A percentile compares a stretch with the other conserved stretches of the same genome.
Evolutionary conservation across 2,797 vertebrate species (phyloP).

Genomic region (Mormyrus proboscirostris): DNA sequence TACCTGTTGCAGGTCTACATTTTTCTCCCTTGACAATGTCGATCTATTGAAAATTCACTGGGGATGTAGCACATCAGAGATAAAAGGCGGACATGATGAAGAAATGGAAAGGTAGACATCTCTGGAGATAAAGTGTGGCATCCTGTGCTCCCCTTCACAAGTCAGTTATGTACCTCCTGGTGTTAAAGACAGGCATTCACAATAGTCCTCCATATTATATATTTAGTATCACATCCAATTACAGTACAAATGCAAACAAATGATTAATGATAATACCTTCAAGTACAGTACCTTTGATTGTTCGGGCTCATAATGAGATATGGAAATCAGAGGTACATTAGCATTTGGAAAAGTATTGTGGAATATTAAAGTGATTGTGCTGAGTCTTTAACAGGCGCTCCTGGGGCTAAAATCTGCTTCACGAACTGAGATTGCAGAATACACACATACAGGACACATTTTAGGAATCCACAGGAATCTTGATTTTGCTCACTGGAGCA

Average conservation of each 20-base stretch:
- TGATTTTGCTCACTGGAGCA: background rate
- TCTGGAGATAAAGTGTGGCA: background rate
- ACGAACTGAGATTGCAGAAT: background rate
- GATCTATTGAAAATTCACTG: background rate
- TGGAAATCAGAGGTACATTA: background rate
- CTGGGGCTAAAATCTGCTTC: background rate
- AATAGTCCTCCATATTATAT: background rate
- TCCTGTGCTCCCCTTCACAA: background rate
- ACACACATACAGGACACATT: background rate
- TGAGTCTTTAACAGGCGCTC: background rate
- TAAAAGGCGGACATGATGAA: background rate
- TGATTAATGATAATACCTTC: background rate
- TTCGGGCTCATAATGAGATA: background rate
- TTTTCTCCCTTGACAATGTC: background rate
- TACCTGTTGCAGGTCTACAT: background rate
- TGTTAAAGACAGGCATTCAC: background rate
- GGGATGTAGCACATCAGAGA: background rate
- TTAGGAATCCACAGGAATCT: background rate
- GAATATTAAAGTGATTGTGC: background rate
- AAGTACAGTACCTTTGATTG: background rate
- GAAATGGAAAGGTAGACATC: background rate
- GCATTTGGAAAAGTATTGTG: background rate
- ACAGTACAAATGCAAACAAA: background rate
- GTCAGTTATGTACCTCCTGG: background rate
- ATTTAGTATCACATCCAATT: background rate